phyloP scores from a whole-genome alignment of 2,113 vertebrate species.

The Hiodon alosoides region DNA sequence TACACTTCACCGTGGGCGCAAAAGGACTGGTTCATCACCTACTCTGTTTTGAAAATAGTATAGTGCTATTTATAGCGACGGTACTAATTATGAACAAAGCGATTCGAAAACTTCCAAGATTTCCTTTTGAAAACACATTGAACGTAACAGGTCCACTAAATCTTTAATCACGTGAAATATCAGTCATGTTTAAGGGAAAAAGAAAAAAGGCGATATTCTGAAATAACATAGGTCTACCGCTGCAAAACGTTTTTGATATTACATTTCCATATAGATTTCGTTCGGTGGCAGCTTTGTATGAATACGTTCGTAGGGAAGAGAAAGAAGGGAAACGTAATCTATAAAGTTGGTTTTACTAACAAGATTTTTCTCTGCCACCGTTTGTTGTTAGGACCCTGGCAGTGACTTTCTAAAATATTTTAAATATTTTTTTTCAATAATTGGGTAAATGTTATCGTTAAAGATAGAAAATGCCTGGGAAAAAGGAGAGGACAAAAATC shows the following conservation, averaged over 20 bases:
- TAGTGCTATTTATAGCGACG: conserved; percentile 10
- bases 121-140: conserved; percentile 10
- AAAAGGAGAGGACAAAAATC: no score
- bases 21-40: neutral
- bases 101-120: neutral
- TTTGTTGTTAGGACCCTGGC: no score
- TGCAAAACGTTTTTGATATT: neutral
- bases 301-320: no score
- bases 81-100: neutral
- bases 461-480: no score
- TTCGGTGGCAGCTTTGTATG: no score
- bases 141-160: neutral
- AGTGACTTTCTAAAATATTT: no score
- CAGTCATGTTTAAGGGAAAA: neutral
- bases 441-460: no score
- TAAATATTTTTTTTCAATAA: no score
- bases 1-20: conserved; percentile 1
- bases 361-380: no score
- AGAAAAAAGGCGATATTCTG: neutral
- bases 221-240: neutral
- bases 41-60: conserved; percentile 18
- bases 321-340: no score
- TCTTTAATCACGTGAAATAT: neutral
- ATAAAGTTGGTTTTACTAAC: no score
- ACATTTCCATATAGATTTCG: neutral